phyloP scores from a whole-genome alignment of 2,113 vertebrate genomes.

The Opisthocomus hoazin region DNA sequence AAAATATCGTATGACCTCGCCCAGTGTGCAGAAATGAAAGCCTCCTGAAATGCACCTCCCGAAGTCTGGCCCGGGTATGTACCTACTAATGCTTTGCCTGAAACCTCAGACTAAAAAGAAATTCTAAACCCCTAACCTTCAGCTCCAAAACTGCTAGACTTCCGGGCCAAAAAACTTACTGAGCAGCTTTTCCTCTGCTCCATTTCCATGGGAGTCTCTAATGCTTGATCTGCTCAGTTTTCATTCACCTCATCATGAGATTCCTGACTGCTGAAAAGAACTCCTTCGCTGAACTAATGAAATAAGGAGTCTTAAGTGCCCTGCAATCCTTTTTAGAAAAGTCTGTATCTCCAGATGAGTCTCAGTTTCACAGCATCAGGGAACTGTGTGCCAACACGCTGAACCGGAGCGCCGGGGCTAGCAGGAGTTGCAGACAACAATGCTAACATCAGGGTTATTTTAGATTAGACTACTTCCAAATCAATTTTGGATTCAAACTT shows the following conservation, averaged over 20 bases:
- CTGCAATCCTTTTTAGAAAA: constrained; percentile 65
- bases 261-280: constrained; percentile 33
- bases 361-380: constrained; percentile 81
- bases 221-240: not conserved
- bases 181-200: not conserved
- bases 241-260: constrained; percentile 13
- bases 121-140: not conserved
- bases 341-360: constrained; percentile 66
- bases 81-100: not conserved
- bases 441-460: constrained; percentile 71
- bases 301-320: constrained; percentile 66
- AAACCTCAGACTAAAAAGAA: not conserved
- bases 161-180: not conserved
- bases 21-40: not conserved
- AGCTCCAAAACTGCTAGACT: not conserved
- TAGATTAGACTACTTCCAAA: constrained; percentile 79
- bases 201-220: not conserved
- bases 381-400: constrained; percentile 68
- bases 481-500: constrained; percentile 81
- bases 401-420: constrained; percentile 75
- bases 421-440: constrained; percentile 70
- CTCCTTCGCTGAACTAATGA: constrained; percentile 66
- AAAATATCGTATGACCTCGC: not conserved
- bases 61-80: not conserved
- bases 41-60: not conserved